Conservation (phyloP, 2,113 vertebrate genomes). For the Lophochroa leadbeateri region DNA sequence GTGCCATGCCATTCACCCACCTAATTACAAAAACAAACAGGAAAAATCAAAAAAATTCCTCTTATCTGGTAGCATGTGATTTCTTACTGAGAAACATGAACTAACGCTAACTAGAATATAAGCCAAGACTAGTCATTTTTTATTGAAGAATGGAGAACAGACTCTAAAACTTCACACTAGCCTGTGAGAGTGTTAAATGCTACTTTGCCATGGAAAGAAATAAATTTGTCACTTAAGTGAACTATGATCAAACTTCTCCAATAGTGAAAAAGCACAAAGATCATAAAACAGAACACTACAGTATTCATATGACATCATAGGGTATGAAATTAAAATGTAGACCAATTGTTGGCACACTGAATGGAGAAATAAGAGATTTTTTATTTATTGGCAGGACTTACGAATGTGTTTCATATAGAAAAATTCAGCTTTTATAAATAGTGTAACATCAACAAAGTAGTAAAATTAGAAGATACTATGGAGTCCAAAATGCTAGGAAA, state of each 20-base stretch:
- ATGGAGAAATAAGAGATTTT: neutral
- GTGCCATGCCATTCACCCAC: neutral
- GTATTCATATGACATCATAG: neutral
- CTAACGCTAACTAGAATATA: neutral
- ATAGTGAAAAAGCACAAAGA: neutral
- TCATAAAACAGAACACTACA: neutral
- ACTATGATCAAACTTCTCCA: neutral
- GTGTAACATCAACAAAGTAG: neutral
- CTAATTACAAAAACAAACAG: neutral
- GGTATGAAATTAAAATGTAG: neutral
- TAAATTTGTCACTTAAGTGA: neutral
- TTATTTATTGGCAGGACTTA: neutral
- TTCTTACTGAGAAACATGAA: neutral
- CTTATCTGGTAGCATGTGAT: neutral
- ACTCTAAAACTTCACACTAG: neutral
- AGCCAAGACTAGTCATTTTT: neutral
- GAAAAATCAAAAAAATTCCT: neutral
- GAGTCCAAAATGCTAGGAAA: neutral
- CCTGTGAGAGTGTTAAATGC: neutral
- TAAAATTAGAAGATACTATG: neutral
- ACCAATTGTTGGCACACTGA: neutral
- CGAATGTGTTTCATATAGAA: neutral
- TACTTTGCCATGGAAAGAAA: neutral
- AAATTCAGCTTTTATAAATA: neutral
- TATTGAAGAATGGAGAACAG: neutral